Evolutionary conservation across 2,888 invertebrate species (phyloP), one percentile per base, ranked within the genome.

Genomic region (Hydrotaea diabolus): DNA sequence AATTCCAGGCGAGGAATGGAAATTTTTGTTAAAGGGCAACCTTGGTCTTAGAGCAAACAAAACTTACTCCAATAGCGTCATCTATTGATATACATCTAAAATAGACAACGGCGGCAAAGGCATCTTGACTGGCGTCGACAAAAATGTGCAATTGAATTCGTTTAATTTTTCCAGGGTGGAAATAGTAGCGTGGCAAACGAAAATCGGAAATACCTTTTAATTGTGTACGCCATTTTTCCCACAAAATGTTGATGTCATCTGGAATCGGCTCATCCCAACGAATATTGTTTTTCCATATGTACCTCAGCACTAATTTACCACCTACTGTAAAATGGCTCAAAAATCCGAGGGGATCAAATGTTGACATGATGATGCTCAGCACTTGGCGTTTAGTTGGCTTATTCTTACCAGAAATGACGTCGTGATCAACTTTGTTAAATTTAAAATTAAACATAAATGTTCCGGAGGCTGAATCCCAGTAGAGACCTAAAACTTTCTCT

Each of bases 401-500:
- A 43, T 49, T 62, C 3, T 59, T 15, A 1, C 83, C 76, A n/a
- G 43, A 43, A 2, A 75, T 75, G 17, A 79, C 26, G 15, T n/a
- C 39, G 43, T n/a, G 21, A 36, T n/a, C n/a, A n/a, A n/a, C n/a
- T n/a, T n/a, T n/a, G n/a, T n/a, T n/a, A n/a, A n/a, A n/a, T n/a
- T n/a, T 82, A 53, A 82, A 62, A 21, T 75, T 36, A 49, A 75
- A 82, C 66, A 39, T 78, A 62, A 78, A 82, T 39, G 71, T 64
- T 49, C 76, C 79, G 17, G 19, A 46, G 15, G 23, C 43, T 13
- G 36, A 39, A 8, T 74, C 43, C 82, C 75, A 79, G 39, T 53
- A 71, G 17, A 82, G 23, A 4, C 75, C 75, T 19, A 82, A 46
- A 11, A 78, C 74, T 11, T 75, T 82, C 59, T 82, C 78, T 31